These are phyloP conservation scores for Cirrhinus mrigala DNA, from an alignment of 2,797 vertebrate genomes.

Conservation along the genomic window DNA sequence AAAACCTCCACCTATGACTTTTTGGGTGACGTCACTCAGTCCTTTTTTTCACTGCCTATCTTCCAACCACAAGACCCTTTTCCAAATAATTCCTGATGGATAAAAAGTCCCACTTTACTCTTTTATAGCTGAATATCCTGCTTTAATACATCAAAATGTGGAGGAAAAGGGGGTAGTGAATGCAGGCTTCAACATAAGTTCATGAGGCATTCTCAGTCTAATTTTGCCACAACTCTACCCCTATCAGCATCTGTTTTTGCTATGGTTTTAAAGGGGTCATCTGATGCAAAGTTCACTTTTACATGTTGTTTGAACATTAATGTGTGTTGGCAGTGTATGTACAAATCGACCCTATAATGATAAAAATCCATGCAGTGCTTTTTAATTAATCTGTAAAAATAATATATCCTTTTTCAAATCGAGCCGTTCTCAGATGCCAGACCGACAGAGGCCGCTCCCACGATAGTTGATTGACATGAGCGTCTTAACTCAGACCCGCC, in stretches of 20 bases:
- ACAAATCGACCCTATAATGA: too few relatives aligned
- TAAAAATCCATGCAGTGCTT: too few relatives aligned
- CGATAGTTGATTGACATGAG: too few relatives aligned
- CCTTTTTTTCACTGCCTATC: background rate
- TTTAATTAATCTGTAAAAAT: too few relatives aligned
- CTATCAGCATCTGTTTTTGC: background rate
- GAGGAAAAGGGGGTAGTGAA: background rate
- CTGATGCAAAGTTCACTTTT: too few relatives aligned
- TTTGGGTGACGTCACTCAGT: background rate
- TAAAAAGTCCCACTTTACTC: background rate
- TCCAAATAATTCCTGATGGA: background rate
- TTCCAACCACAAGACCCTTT: background rate
- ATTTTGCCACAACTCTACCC: background rate
- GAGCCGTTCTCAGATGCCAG: too few relatives aligned
- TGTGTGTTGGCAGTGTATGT: too few relatives aligned
- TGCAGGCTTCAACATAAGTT: background rate
- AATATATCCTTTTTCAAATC: too few relatives aligned
- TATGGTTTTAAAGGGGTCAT: too few relatives aligned
- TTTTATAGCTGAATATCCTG: background rate
- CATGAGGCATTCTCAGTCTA: background rate
- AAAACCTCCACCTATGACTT: background rate
- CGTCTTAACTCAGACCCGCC: too few relatives aligned
- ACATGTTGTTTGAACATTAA: too few relatives aligned
- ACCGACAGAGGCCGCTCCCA: too few relatives aligned
- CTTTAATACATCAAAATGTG: background rate